A percentile compares a stretch with the other conserved stretches of the same genome.
phyloP scores from a whole-genome alignment of 1,140 invertebrate genomes.

The Sarcophaga peregrina region DNA sequence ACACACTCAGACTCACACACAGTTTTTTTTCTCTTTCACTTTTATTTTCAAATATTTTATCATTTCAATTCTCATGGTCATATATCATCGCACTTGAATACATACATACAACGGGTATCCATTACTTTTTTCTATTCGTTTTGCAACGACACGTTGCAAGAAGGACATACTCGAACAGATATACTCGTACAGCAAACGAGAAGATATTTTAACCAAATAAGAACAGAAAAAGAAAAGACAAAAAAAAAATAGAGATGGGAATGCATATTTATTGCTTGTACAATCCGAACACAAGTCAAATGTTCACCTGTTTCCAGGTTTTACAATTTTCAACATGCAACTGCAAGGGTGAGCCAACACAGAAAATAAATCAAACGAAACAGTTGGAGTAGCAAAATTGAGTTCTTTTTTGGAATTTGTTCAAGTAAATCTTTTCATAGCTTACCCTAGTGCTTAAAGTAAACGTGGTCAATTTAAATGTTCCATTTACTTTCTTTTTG shows the following conservation, averaged over 20 bases:
- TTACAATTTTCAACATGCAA: neutral
- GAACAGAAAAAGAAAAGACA: neutral
- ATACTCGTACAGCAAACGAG: neutral
- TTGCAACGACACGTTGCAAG: neutral
- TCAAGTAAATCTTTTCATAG: too few species aligned
- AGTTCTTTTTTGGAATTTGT: too few species aligned
- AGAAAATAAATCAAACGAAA: too few species aligned
- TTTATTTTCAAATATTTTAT: conserved; percentile 4
- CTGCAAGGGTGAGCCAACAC: too few species aligned
- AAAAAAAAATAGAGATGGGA: too few species aligned
- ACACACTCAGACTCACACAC: neutral
- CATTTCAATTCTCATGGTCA: neutral
- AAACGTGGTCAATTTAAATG: neutral
- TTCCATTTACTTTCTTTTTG: neutral
- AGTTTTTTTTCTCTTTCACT: neutral
- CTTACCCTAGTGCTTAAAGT: neutral
- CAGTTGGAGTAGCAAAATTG: too few species aligned
- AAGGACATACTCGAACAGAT: neutral
- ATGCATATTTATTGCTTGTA: neutral
- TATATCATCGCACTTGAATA: neutral
- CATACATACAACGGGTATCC: neutral
- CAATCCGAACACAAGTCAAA: neutral
- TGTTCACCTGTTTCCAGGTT: neutral
- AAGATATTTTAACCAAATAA: neutral
- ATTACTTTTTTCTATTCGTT: neutral